These are phyloP conservation scores for Apamea sordens DNA, from an alignment of 2,888 invertebrate genomes.

Conservation along the genomic window DNA sequence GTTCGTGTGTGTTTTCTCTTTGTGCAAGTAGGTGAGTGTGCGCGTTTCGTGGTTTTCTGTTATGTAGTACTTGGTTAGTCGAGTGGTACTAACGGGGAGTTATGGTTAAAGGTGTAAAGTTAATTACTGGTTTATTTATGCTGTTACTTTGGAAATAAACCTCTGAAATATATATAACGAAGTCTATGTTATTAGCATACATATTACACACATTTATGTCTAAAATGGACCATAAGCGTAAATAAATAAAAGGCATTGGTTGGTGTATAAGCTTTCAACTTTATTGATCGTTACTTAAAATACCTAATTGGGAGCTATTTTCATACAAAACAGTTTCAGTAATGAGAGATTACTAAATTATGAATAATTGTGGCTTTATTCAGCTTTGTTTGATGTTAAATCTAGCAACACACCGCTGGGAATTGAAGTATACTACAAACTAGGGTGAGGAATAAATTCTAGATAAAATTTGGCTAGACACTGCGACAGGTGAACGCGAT, in stretches of 20 bases:
- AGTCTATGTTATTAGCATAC: not conserved
- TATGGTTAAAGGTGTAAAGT: conserved; percentile 54
- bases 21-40: conserved; percentile 12
- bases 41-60: conserved; percentile 49
- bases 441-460: conserved; percentile 42
- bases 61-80: conserved; percentile 46
- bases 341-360: conserved; percentile 9
- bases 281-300: not conserved
- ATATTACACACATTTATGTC: not conserved
- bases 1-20: conserved; percentile 27
- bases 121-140: conserved; percentile 43
- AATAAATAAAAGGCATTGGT: not conserved
- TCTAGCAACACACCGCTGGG: conserved; percentile 14
- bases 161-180: not conserved
- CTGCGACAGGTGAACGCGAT: conserved; percentile 53
- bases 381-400: conserved; percentile 25
- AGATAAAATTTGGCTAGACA: conserved; percentile 59
- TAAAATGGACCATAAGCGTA: not conserved
- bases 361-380: conserved; percentile 9
- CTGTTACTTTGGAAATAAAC: conserved; percentile 7
- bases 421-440: conserved; percentile 27
- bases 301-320: not conserved
- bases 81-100: conserved; percentile 53
- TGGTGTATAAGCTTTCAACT: not conserved
- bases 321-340: conserved; percentile 3